Evolutionary conservation across 2,888 invertebrate genomes (phyloP), one percentile per base, ranked within the genome.

Genomic region (Unio delphinus): DNA sequence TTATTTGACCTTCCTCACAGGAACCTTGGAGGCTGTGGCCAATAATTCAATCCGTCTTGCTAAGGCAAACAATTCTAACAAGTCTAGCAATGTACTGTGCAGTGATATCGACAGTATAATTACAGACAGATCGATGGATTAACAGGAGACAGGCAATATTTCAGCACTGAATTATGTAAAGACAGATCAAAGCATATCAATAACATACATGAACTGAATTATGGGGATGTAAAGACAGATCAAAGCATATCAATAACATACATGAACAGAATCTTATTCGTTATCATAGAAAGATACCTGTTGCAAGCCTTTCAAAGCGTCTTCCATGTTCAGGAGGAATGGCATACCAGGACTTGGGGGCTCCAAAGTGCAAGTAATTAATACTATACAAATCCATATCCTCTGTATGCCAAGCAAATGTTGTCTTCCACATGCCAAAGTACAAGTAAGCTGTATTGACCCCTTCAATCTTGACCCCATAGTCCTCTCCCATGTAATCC

Each of bases 401-500:
- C 91, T 99, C 99, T 0, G 98, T 98, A 87, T 99, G 99, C 99
- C 99, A 99, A 0, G 99, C 97, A 89, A 99, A 99, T 0, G 98
- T 97, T 0, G 99, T 98, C 90, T 99, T 99, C 98, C 99, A 99
- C 99, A 99, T 99, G 57, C 99, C 99, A 90, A 99, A 99, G 90
- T 99, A 99, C 45, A 99, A 91, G 90, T 99, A 99, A 0, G 99
- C 98, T 0, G 99, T 99, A 90, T 99, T 99, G 0, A 99, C 99
- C 20, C 88, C 90, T 74, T 90, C 89, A 70, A 99, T 99, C 70
- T 88, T 87, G 75, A 97, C 97, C 4, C 97, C 97, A 89, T 98
- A 98, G 89, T 98, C 97, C 80, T 95, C 94, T 89, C 96, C 96
- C 0, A 99, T 96, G 86, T 94, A 95, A 90, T 99, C 98, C 34